Conservation (phyloP, 2,888 invertebrate species). For the Hirtodrosophila histrioides region DNA sequence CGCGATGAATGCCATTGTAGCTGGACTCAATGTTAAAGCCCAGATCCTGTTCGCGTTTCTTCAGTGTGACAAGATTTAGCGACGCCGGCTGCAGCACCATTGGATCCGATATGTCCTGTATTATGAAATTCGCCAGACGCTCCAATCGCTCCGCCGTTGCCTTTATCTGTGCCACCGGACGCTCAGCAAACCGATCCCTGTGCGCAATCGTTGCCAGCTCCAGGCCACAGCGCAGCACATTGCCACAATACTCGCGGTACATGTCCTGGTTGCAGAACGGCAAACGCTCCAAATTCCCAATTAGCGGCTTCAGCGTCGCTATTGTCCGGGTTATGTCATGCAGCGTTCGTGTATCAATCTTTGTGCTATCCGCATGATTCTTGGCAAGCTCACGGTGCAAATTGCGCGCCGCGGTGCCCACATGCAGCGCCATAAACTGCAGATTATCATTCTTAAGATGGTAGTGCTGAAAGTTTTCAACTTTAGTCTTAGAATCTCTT, state of each 20-base stretch:
- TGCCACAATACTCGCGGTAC: slow-evolving; percentile 89
- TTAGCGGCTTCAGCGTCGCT: slow-evolving; percentile 93
- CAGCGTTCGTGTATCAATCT: slow-evolving; percentile 91
- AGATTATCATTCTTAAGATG: slow-evolving; percentile 96
- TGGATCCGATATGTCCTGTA: slow-evolving; percentile 94
- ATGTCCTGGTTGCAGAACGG: slow-evolving; percentile 85
- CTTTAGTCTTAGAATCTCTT: neutral
- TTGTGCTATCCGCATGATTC: slow-evolving; percentile 85
- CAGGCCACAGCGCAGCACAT: slow-evolving; percentile 91
- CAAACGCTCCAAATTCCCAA: slow-evolving; percentile 94
- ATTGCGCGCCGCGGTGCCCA: slow-evolving; percentile 93
- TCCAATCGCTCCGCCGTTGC: slow-evolving; percentile 90
- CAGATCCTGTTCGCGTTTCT: slow-evolving; percentile 93
- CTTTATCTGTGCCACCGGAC: slow-evolving; percentile 90
- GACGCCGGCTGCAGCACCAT: slow-evolving; percentile 95
- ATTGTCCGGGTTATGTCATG: slow-evolving; percentile 94
- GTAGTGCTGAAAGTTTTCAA: slow-evolving; percentile 88
- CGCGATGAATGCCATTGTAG: slow-evolving; percentile 91
- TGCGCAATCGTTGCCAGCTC: slow-evolving; percentile 96
- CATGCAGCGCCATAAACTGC: slow-evolving; percentile 93
- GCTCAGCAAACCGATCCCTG: slow-evolving; percentile 94
- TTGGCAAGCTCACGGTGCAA: slow-evolving; percentile 88
- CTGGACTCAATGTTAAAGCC: slow-evolving; percentile 96
- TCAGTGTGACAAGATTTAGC: slow-evolving; percentile 93
- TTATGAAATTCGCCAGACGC: slow-evolving; percentile 92